Evolutionary conservation across 53 echinoderm and acorn worm species (phyloP), one percentile per base, ranked within the genome.

Genomic region (Zoroaster sp.): DNA sequence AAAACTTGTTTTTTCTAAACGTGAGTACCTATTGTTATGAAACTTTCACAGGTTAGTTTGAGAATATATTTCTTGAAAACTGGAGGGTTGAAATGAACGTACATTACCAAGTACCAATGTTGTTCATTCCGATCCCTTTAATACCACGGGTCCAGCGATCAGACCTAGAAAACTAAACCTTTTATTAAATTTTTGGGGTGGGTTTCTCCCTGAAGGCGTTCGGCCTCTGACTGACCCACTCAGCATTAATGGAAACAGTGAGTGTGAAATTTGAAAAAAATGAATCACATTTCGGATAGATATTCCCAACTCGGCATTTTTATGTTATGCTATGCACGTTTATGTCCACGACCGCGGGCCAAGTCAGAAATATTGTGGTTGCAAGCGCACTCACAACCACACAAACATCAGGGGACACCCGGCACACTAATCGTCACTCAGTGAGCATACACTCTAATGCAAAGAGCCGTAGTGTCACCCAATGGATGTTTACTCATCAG

Each of bases 371-470:
- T n/a, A n/a, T n/a, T n/a, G n/a, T 12, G 42, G 74, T 40, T 42
- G 46, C 76, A 32, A 28, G 51, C 47, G 9, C 28, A 21, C 43
- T 43, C 43, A 13, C 76, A 32, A 76, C 14, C 76, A 30, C 46
- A 30, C 28, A 20, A 49, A 33, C 14, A 76, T 51, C 51, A 51
- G 28, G 76, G 76, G 76, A 41, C 76, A 25, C 43, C 66, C 55
- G 25, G 18, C 37, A 38, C 39, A 78, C 78, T 78, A 78, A 55
- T 55, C 78, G 78, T 78, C 47, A 52, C 78, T 78, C 68, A 25
- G 40, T 28, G 66, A 46, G 76, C 63, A 28, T 47, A 76, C 76
- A 76, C 69, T n/a, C 66, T 3, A 34, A 69, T 14, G 69, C 14
- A 9, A 69, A 13, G 63, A 18, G 9, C 23, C 63, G 63, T 59